Conservation (phyloP, 2,113 vertebrate species). For the Ammospiza caudacuta region DNA sequence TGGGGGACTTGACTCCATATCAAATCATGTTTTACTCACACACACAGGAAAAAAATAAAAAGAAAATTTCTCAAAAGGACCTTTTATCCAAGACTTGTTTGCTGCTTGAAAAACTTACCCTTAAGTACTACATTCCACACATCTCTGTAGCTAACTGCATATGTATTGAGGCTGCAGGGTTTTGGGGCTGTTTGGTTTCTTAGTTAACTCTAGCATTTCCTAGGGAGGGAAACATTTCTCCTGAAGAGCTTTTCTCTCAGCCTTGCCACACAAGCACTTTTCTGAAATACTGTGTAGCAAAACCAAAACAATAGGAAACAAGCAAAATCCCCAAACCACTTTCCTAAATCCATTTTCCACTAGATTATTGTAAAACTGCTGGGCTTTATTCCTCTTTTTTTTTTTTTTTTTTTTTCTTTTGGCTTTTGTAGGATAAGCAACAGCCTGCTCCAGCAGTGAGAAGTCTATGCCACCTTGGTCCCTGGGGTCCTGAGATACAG, state of each 20-base stretch:
- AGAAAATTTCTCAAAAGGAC: neutral
- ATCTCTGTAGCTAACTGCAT: neutral
- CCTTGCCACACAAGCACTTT: neutral
- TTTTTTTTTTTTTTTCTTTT: neutral
- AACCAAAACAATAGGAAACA: constrained; percentile 18
- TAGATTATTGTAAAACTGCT: neutral
- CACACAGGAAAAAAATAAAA: neutral
- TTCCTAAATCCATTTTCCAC: neutral
- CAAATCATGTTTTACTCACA: neutral
- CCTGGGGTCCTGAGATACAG: neutral
- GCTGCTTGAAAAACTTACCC: neutral
- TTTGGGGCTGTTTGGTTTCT: neutral
- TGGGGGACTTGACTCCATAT: neutral
- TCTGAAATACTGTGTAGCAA: neutral
- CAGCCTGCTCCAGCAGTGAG: neutral
- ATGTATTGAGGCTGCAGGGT: neutral
- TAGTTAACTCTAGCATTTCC: neutral
- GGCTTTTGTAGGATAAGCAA: neutral
- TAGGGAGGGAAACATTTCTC: neutral
- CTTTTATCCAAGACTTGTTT: neutral
- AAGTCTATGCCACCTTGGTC: neutral
- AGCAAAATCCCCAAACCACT: neutral
- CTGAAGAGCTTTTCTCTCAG: neutral
- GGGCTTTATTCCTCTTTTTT: neutral
- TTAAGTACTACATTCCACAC: neutral